Conservation (phyloP, 2,797 vertebrate genomes). For the Otus scops region DNA sequence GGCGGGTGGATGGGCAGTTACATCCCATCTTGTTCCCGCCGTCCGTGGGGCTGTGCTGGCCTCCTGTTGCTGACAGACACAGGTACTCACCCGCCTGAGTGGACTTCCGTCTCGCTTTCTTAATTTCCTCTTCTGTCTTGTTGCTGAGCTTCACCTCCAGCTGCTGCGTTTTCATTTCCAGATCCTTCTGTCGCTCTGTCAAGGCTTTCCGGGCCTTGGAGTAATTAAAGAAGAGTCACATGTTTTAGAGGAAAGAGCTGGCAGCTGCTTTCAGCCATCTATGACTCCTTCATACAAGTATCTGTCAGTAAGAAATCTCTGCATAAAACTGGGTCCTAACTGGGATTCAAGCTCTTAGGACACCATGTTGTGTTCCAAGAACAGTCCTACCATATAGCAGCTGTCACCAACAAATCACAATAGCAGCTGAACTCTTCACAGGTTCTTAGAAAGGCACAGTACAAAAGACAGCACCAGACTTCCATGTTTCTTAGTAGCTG, state of each 20-base stretch:
- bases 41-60: accelerated
- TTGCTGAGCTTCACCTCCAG: slow-evolving; percentile 94
- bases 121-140: slow-evolving; percentile 97
- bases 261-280: background rate
- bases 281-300: background rate
- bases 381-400: background rate
- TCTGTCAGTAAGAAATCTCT: background rate
- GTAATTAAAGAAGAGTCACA: background rate
- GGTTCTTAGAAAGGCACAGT: background rate
- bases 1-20: background rate
- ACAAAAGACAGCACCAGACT: background rate
- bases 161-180: slow-evolving; percentile 96
- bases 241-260: background rate
- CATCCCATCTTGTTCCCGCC: accelerated
- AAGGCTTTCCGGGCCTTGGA: slow-evolving; percentile 90
- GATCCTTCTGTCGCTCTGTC: slow-evolving; percentile 92
- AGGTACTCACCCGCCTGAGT: slow-evolving; percentile 91
- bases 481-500: background rate
- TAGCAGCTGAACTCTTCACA: background rate
- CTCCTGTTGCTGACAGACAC: accelerated
- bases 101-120: slow-evolving; percentile 95
- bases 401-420: background rate
- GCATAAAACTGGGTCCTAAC: background rate
- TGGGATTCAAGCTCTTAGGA: background rate
- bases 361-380: background rate